These are phyloP conservation scores for Cladopsammia gracilis DNA, from an alignment of 64 coral and sea anemone species.

Conservation along the genomic window DNA sequence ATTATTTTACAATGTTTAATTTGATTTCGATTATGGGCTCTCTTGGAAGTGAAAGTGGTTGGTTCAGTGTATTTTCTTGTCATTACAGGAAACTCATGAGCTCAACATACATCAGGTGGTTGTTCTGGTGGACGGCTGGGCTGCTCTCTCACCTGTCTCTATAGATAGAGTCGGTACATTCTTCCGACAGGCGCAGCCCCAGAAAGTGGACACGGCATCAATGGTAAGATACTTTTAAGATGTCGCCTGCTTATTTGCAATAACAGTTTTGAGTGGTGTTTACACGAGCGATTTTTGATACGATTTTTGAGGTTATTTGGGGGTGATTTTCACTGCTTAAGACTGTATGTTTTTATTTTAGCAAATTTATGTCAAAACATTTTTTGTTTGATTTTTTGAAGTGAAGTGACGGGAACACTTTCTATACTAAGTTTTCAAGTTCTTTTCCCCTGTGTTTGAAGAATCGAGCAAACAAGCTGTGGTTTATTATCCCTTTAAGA, in stretches of 20 bases:
- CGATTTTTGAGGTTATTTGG: too few relatives aligned
- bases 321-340: too few relatives aligned
- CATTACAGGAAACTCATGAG: constrained; percentile 91
- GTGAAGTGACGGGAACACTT: too few relatives aligned
- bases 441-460: too few relatives aligned
- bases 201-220: constrained; percentile 46
- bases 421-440: too few relatives aligned
- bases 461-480: too few relatives aligned
- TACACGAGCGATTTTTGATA: too few relatives aligned
- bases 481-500: too few relatives aligned
- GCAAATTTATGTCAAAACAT: too few relatives aligned
- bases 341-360: too few relatives aligned
- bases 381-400: too few relatives aligned
- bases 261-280: not conserved
- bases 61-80: not conserved
- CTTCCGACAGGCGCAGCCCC: constrained; percentile 89
- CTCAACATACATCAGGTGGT: constrained; percentile 96
- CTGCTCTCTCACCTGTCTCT: constrained; percentile 89
- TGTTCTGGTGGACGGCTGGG: constrained; percentile 93
- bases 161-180: constrained; percentile 96
- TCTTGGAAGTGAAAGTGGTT: not conserved
- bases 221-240: constrained; percentile 53
- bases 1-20: too few relatives aligned
- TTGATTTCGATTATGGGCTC: not conserved
- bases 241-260: not conserved